Percentiles rank a stretch among this genome's conserved stretches.
These are phyloP conservation scores for Prionace glauca DNA, from an alignment of 2,797 vertebrate genomes.

Conservation along the genomic window DNA sequence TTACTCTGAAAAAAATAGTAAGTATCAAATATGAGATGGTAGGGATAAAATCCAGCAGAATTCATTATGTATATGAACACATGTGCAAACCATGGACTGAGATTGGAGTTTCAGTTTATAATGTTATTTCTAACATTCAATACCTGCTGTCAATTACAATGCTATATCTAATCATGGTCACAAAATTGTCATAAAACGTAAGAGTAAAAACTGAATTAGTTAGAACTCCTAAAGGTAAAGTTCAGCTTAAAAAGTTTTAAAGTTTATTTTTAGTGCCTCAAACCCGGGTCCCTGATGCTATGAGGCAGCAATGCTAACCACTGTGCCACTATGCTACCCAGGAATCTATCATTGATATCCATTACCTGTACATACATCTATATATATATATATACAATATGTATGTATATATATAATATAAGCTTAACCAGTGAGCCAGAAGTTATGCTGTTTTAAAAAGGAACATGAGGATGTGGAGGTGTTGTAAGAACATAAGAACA, in stretches of 20 bases:
- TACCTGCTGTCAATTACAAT: too few relatives aligned
- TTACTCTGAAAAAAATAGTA: constrained; percentile 17
- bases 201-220: not conserved
- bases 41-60: not conserved
- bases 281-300: too few relatives aligned
- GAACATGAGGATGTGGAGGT: not conserved
- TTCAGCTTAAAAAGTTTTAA: not conserved
- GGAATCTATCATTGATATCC: not conserved
- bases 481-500: too few relatives aligned
- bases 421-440: not conserved
- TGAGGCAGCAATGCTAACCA: too few relatives aligned
- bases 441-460: not conserved
- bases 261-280: too few relatives aligned
- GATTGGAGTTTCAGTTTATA: not conserved
- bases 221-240: not conserved
- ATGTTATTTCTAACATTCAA: not conserved
- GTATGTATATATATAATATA: too few relatives aligned
- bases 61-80: not conserved
- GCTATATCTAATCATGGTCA: not conserved
- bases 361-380: not conserved
- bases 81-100: not conserved
- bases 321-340: too few relatives aligned
- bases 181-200: not conserved
- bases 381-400: too few relatives aligned
- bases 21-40: not conserved